phyloP scores from a whole-genome alignment of 2,797 vertebrate genomes.

The Phalloptychus januarius region DNA sequence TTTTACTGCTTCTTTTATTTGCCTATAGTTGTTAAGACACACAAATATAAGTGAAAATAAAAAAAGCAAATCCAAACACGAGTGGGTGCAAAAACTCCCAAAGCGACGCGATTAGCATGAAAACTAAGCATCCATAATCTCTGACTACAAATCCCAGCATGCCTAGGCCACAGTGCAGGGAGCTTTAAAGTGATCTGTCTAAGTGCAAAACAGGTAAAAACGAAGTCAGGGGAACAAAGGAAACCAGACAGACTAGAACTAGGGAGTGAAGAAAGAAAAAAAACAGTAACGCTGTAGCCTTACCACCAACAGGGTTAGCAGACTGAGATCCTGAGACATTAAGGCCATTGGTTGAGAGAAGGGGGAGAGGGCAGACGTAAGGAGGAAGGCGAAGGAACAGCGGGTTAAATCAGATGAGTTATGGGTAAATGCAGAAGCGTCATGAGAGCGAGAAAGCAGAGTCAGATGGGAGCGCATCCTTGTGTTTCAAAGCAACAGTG shows the following conservation, averaged over 20 bases:
- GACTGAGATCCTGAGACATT: constrained; percentile 98
- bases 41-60: background rate
- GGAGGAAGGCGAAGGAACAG: constrained; percentile 83
- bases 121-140: constrained; percentile 43
- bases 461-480: constrained; percentile 66
- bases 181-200: constrained; percentile 64
- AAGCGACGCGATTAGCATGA: constrained; percentile 51
- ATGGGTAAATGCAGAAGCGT: constrained; percentile 80
- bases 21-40: background rate
- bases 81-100: constrained; percentile 36
- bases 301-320: constrained; percentile 97
- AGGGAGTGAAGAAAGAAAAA: constrained; percentile 62
- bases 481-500: constrained; percentile 60
- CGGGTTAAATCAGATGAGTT: constrained; percentile 90
- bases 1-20: background rate
- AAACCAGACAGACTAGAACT: constrained; percentile 64
- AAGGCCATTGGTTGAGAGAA: constrained; percentile 81
- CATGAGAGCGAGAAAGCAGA: constrained; percentile 83
- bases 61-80: constrained; percentile 16
- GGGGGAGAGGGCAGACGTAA: constrained; percentile 70
- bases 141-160: constrained; percentile 66
- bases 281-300: constrained; percentile 85
- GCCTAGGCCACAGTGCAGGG: constrained; percentile 63
- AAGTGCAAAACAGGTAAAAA: constrained; percentile 46
- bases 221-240: constrained; percentile 63